Percentiles rank a stretch among this genome's conserved stretches.
Conservation (phyloP, 2,888 invertebrate species). For the Apotomis betuletana region DNA sequence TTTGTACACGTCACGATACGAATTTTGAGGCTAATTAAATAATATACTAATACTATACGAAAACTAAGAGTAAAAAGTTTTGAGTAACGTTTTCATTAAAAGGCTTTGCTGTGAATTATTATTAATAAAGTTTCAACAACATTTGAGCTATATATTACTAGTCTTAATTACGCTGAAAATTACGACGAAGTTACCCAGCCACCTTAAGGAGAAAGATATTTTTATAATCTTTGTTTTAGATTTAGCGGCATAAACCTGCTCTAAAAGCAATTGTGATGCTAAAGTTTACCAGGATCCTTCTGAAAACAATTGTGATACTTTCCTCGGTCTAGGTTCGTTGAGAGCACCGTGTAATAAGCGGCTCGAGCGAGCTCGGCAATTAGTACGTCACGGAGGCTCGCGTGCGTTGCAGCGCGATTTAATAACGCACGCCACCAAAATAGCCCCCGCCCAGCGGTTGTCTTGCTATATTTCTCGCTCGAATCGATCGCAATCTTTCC, state of each 20-base stretch:
- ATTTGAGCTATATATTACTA: background rate
- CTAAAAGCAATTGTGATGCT: conserved; percentile 8
- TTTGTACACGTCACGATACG: background rate
- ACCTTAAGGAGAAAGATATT: background rate
- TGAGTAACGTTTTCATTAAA: background rate
- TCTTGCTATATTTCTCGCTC: conserved; percentile 16
- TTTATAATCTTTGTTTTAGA: background rate
- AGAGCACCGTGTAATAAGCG: conserved; percentile 34
- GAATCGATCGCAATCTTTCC: conserved; percentile 39
- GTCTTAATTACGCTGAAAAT: background rate
- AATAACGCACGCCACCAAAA: conserved; percentile 68
- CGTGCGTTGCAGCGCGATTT: conserved; percentile 70
- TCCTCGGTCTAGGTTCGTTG: conserved; percentile 11
- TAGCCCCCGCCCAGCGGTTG: conserved; percentile 50
- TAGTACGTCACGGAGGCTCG: conserved; percentile 67
- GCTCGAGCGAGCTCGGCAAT: conserved; percentile 54
- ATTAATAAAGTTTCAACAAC: background rate
- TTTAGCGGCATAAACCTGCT: background rate
- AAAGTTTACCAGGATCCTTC: conserved; percentile 19
- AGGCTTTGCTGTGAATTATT: background rate
- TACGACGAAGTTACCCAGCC: background rate
- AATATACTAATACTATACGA: background rate
- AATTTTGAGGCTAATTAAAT: conserved; percentile 18
- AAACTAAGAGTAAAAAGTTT: background rate
- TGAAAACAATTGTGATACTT: conserved; percentile 26